A percentile compares a stretch with the other conserved stretches of the same genome.
Conservation (phyloP, 1,140 invertebrate genomes). For the Orius laevigatus region DNA sequence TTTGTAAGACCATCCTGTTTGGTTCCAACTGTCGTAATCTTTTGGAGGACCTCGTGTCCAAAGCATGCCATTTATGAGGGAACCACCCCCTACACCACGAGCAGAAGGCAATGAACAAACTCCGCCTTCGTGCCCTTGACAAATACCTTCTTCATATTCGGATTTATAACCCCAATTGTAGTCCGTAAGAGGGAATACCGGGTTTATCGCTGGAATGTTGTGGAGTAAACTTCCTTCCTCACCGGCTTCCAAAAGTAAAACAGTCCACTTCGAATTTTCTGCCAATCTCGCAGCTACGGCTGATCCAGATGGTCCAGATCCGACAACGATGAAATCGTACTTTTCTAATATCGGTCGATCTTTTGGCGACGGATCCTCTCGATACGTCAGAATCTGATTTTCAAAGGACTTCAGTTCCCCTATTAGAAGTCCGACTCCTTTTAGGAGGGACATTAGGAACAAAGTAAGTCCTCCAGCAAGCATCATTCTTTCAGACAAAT, state of each 20-base stretch:
- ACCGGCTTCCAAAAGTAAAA: constrained; percentile 41
- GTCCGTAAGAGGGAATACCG: constrained; percentile 34
- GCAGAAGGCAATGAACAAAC: constrained; percentile 39
- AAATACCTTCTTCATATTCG: constrained; percentile 36
- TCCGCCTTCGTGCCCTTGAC: constrained; percentile 46
- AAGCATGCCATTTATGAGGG: constrained; percentile 43
- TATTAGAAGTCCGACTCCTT: no score
- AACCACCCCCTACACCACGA: constrained; percentile 50
- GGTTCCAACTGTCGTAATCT: constrained; percentile 64
- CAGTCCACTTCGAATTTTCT: constrained; percentile 28
- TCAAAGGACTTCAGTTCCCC: no score
- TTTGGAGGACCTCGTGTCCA: constrained; percentile 41
- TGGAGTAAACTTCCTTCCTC: constrained; percentile 48
- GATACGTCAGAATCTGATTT: no score
- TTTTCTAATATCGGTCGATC: constrained; percentile 12
- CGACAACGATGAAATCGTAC: constrained; percentile 28
- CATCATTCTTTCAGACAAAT: no score
- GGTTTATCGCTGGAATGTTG: constrained; percentile 43
- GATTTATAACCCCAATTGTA: constrained; percentile 54
- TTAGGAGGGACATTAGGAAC: no score
- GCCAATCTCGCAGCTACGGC: constrained; percentile 39
- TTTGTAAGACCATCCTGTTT: constrained; percentile 38
- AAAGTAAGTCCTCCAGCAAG: no score
- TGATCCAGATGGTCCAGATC: constrained; percentile 37
- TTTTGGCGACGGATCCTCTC: no score